Evolutionary conservation across 2,113 vertebrate species (phyloP).

Genomic region (Catharus bicknelli): DNA sequence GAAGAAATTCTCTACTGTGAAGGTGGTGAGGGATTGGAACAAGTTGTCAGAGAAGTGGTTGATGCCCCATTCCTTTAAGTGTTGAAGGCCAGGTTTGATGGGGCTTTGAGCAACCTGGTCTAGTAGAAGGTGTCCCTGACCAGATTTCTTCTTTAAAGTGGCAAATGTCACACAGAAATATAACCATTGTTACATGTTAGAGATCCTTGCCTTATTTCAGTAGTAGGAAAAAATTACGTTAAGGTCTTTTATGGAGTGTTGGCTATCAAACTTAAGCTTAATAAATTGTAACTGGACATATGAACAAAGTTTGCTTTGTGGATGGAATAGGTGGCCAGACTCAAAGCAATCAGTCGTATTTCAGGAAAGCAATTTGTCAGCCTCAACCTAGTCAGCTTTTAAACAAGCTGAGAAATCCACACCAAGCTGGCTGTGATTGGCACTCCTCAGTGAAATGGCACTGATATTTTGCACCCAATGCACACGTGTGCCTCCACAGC

Average conservation of each 20-base stretch:
- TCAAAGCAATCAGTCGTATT: not conserved
- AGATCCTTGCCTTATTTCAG: not conserved
- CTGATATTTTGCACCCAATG: rapidly evolving
- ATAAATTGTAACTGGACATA: not conserved
- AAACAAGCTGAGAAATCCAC: not conserved
- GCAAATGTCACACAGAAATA: not conserved
- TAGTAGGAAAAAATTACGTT: not conserved
- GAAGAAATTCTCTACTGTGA: not conserved
- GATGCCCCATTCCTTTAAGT: not conserved
- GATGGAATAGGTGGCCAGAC: not conserved
- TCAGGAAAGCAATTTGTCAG: not conserved
- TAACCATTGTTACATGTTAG: not conserved
- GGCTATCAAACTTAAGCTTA: not conserved
- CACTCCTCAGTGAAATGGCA: not conserved
- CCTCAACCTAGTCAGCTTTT: not conserved
- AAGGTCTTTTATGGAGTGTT: not conserved
- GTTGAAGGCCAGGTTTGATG: not conserved
- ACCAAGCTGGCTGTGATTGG: not conserved
- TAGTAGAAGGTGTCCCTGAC: not conserved
- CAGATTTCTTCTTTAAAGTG: not conserved
- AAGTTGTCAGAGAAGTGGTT: not conserved
- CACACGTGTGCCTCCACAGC: rapidly evolving
- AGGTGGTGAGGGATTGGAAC: not conserved
- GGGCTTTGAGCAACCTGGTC: not conserved
- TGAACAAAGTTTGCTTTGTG: not conserved